Evolutionary conservation across 2,113 vertebrate genomes (phyloP).

Genomic region (Typhlomys cinereus): DNA sequence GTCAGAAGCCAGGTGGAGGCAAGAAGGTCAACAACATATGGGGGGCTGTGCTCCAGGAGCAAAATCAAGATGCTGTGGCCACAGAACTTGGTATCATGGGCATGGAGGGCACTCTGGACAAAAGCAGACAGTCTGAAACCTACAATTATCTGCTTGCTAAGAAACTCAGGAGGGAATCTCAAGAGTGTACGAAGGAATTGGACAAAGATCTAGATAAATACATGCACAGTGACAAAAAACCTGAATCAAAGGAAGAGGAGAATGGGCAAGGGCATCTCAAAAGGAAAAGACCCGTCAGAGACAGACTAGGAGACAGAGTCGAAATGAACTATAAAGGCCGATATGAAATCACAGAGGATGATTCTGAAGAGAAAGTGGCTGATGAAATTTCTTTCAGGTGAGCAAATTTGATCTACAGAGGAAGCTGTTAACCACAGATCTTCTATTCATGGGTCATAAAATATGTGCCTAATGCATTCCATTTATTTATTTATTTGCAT

Average conservation of each 20-base stretch:
- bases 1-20: slow-evolving; percentile 74
- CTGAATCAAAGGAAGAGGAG: slow-evolving; percentile 78
- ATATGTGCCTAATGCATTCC: neutral
- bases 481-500: neutral
- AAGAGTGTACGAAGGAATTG: slow-evolving; percentile 87
- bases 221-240: slow-evolving; percentile 88
- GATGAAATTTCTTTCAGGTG: slow-evolving; percentile 96
- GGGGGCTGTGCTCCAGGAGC: slow-evolving; percentile 95
- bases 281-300: slow-evolving; percentile 91
- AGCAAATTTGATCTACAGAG: slow-evolving; percentile 65
- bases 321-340: slow-evolving; percentile 96
- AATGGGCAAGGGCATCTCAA: slow-evolving; percentile 86
- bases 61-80: slow-evolving; percentile 94
- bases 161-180: slow-evolving; percentile 91
- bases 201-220: slow-evolving; percentile 93
- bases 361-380: slow-evolving; percentile 92
- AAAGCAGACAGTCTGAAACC: slow-evolving; percentile 93
- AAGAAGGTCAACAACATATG: slow-evolving; percentile 97
- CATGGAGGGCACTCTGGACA: slow-evolving; percentile 94
- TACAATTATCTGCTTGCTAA: slow-evolving; percentile 96
- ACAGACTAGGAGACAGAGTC: slow-evolving; percentile 89
- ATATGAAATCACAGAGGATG: slow-evolving; percentile 92
- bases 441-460: neutral
- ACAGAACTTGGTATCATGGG: slow-evolving; percentile 94
- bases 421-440: neutral